Base-by-base conservation (phyloP, 2,113 vertebrate species). In the Neomonachus schauinslandi region DNA sequence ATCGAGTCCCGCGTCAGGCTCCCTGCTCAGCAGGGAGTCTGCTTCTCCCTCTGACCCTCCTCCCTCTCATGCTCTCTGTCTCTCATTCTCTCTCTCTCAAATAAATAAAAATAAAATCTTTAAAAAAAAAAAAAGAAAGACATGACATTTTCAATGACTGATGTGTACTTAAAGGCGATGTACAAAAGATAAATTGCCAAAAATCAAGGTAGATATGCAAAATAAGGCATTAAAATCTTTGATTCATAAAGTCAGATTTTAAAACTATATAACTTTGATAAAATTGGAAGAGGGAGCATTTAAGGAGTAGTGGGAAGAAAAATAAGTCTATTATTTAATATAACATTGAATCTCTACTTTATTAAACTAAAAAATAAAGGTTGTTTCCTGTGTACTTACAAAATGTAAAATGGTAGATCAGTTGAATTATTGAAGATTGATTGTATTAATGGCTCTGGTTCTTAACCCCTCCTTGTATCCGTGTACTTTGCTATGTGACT, bases 81-180 rank as follows among this genome's bases (percentile, higher is more conserved):
- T n/a, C n/a, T n/a, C n/a, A n/a, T n/a, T n/a, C n/a, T n/a, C n/a
- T n/a, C n/a, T n/a, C n/a, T n/a, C n/a, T n/a, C n/a, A n/a, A n/a
- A n/a, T n/a, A n/a, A n/a, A n/a, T n/a, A n/a, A n/a, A n/a, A n/a
- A n/a, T n/a, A n/a, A n/a, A n/a, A n/a, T n/a, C n/a, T n/a, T n/a
- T n/a, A n/a, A n/a, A n/a, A n/a, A n/a, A n/a, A n/a, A 22, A 76
- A 89, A 96, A 51, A 80, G 19, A 67, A 76, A 63, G 42, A 67
- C 74, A 87, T 69, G 72, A 24, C 76, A 96, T 84, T 95, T 98
- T 97, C 74, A 36, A 9, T 92, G 59, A 89, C 59, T 77, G 74
- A 87, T 92, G 51, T 94, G 69, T 74, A 85, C 71, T 94, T 86
- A 92, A 93, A 86, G 65, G 51, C 16, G 95, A 89, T 19, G 39